Base-by-base conservation (phyloP, 2,113 vertebrate genomes). In the Hippocampus mohnikei region DNA sequence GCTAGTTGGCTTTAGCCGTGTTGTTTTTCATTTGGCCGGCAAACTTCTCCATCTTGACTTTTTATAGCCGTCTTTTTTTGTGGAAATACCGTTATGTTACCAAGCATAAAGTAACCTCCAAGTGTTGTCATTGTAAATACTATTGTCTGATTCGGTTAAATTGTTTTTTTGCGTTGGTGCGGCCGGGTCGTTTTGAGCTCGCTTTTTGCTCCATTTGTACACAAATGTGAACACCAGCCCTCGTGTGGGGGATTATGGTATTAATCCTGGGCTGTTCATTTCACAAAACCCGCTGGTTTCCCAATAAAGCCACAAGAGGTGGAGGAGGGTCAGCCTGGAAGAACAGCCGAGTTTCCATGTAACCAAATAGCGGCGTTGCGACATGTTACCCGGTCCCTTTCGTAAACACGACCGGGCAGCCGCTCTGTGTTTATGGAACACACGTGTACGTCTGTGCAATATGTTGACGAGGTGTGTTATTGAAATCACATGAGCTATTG, bases 291-390 rank as follows among this genome's bases (percentile, higher is more conserved):
- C 1, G 46, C 5, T 50, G 46, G 10, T 12, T 16, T 5, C 46
- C 46, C 60, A 77, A 58, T 71, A 27, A 29, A 44, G 25, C 55
- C 42, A 21, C 2, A n/a, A 46, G 55, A 78, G 67, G 66, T 78
- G n/a, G n/a, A 80, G 65, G 68, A 71, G 41, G 37, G 46, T 74
- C 76, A 73, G 44, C 33, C 71, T 67, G 25, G 33, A 80, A 55
- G 66, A 83, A 73, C 67, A 7, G 42, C 75, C 77, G 70, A 63
- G 67, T 85, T 72, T 74, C 79, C 37, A n/a, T 76, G 86, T 81
- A 85, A 88, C 74, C 63, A 10, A 75, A 89, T 82, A 78, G 20
- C 46, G 55, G 18, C 78, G 81, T 89, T 91, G 84, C 82, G 87
- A 91, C 91, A 90, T 82, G 66, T 79, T 52, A 73, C 77, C 33